Conservation (phyloP, 2,113 vertebrate genomes). For the Ailuropoda melanoleuca region DNA sequence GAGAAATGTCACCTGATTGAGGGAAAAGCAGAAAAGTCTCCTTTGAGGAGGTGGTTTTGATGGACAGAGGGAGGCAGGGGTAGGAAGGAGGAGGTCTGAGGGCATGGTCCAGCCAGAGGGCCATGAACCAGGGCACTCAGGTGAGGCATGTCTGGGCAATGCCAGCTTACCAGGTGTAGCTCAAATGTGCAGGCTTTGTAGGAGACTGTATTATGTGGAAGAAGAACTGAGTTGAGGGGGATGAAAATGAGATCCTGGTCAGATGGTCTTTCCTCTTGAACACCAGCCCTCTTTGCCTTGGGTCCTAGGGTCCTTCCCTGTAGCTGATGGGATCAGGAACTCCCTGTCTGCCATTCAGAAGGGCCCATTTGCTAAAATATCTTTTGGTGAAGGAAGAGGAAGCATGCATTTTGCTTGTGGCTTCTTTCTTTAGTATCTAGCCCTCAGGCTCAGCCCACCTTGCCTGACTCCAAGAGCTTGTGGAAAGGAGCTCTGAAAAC, state of each 20-base stretch:
- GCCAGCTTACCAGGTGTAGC: neutral
- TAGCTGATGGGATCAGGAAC: neutral
- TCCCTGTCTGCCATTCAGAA: neutral
- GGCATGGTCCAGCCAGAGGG: neutral
- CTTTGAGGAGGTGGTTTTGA: neutral
- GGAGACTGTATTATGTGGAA: neutral
- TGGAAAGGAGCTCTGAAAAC: neutral
- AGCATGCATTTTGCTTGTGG: neutral
- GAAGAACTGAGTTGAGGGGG: neutral
- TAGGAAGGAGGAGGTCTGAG: neutral
- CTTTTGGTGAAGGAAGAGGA: neutral
- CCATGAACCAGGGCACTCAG: no score
- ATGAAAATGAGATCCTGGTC: neutral
- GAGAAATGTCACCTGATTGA: neutral
- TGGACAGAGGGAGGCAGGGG: neutral
- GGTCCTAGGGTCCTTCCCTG: neutral
- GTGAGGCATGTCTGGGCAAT: neutral
- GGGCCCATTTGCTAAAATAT: neutral
- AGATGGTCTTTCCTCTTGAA: neutral
- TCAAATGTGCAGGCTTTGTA: neutral
- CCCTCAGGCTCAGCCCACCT: neutral
- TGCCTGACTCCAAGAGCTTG: neutral
- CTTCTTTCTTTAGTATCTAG: neutral
- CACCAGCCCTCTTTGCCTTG: neutral
- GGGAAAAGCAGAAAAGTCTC: neutral